Percentiles rank a stretch among this genome's conserved stretches.
Conservation (phyloP, 1,140 invertebrate genomes). For the Drosophila kikkawai region DNA sequence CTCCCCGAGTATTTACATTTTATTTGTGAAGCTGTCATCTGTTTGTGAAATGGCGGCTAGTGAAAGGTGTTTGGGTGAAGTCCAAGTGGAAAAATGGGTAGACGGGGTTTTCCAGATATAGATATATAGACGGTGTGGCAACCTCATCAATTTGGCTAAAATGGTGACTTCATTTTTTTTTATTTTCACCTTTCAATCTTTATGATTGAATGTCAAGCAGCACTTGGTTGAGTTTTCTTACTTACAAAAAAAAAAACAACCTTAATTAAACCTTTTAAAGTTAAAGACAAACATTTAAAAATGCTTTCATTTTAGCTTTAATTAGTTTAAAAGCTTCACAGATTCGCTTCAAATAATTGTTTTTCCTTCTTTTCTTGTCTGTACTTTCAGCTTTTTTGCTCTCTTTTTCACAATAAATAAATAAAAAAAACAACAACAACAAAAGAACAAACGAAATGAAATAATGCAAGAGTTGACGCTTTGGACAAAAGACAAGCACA, state of each 20-base stretch:
- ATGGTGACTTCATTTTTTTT: slow-evolving; percentile 52
- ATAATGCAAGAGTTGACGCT: slow-evolving; percentile 28
- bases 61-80: slow-evolving; percentile 60
- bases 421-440: slow-evolving; percentile 1
- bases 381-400: slow-evolving; percentile 5
- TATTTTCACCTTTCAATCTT: slow-evolving; percentile 35
- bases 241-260: no score
- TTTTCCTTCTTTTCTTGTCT: slow-evolving; percentile 6
- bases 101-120: slow-evolving; percentile 4
- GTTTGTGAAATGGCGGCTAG: slow-evolving; percentile 35
- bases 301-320: slow-evolving; percentile 40
- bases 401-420: slow-evolving; percentile 2
- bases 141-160: slow-evolving; percentile 67
- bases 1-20: background rate
- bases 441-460: slow-evolving; percentile 24
- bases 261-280: background rate
- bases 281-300: slow-evolving; percentile 18
- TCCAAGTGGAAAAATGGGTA: slow-evolving; percentile 12
- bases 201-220: slow-evolving; percentile 53
- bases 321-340: slow-evolving; percentile 59
- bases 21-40: background rate
- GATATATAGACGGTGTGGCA: slow-evolving; percentile 31
- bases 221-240: background rate
- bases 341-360: slow-evolving; percentile 24
- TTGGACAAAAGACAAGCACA: slow-evolving; percentile 60